phyloP scores from a whole-genome alignment of 2,113 vertebrate species.

The Myocastor coypus region DNA sequence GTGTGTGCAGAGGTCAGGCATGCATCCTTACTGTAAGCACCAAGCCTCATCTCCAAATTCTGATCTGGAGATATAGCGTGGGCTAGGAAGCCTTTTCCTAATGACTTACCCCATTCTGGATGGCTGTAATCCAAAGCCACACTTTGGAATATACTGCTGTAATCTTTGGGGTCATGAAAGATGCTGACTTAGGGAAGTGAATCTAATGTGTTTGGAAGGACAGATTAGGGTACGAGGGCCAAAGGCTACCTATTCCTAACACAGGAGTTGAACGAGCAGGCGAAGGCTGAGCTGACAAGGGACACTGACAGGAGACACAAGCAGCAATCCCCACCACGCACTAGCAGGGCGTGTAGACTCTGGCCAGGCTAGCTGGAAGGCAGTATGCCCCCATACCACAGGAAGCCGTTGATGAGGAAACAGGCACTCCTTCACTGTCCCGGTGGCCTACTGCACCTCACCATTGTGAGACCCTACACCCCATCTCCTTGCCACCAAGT shows the following conservation, averaged over 20 bases:
- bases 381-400: rapidly evolving
- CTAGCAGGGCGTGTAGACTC: neutral
- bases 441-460: rapidly evolving
- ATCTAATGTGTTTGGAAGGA: neutral
- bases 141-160: rapidly evolving
- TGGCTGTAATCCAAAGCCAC: neutral
- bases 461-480: rapidly evolving
- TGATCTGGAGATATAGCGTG: rapidly evolving
- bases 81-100: neutral
- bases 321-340: rapidly evolving
- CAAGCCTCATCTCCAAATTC: neutral
- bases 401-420: neutral
- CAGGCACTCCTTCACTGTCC: rapidly evolving
- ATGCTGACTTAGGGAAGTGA: neutral
- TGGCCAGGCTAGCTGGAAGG: rapidly evolving
- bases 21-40: neutral
- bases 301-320: rapidly evolving
- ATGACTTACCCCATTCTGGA: neutral
- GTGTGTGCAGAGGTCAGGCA: neutral
- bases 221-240: neutral
- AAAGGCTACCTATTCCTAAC: neutral
- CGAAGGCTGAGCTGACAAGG: neutral
- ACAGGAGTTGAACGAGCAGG: neutral
- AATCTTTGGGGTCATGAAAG: rapidly evolving
- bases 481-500: too few species aligned